Base-by-base conservation (phyloP, 2,113 vertebrate species). In the Gavialis gangeticus region DNA sequence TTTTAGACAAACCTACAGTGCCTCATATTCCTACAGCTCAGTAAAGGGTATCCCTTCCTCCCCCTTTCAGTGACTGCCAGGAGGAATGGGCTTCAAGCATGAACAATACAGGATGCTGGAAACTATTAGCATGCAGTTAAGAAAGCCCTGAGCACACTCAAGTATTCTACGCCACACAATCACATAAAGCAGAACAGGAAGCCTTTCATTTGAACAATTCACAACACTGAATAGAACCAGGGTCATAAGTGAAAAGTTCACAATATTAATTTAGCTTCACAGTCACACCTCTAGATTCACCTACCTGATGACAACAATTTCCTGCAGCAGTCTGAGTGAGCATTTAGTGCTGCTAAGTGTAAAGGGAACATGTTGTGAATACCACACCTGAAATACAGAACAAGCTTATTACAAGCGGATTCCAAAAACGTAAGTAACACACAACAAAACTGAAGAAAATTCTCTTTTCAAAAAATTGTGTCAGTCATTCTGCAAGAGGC, bases 341-440 rank as follows among this genome's bases (percentile, higher is more conserved):
- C 99, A 5, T 99, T 99, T 94, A 99, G 96, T 4, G 98, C 99
- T 4, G 99, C 99, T 93, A 99, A 98, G 96, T 99, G 99, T 69
- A 99, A 98, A 62, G 99, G 99, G 91, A 99, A 99, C 99, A 99
- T 99, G 85, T 99, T 99, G 71, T 99, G 98, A 96, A 99, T 98
- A 58, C 99, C 99, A 96, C 99, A 98, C 97, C 99, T 99, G 94
- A 54, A 96, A 93, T 78, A 94, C 18, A 97, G 18, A 96, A 46
- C 56, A 57, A 73, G 9, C 37, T 85, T 2, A 2, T 91, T 58
- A 94, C 73, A n/a, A 30, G 57, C 24, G 25, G 86, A 17, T 3
- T 34, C 78, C 30, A 79, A 63, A 75, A 83, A 55, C 12, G 34
- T 69, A 59, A 58, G 60, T 54, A 37, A 22, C 21, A 2, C 1